These are phyloP conservation scores for Parascotia fuliginaria DNA, from an alignment of 2,888 invertebrate species.

Conservation along the genomic window DNA sequence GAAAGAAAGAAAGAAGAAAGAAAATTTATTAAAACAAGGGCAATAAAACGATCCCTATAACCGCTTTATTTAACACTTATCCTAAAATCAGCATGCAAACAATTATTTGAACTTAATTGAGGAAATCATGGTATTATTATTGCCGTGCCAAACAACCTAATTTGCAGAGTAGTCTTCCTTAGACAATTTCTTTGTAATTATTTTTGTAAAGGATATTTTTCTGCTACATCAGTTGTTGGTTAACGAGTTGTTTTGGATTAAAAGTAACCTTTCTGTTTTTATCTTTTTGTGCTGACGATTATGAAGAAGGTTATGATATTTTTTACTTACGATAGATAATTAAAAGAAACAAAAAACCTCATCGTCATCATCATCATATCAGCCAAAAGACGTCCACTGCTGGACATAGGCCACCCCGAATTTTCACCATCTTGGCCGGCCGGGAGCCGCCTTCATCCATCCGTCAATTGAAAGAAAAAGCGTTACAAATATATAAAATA, in stretches of 20 bases:
- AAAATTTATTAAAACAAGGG: not conserved
- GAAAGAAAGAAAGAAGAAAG: no score
- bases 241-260: slow-evolving; percentile 21
- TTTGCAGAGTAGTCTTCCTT: slow-evolving; percentile 26
- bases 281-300: not conserved
- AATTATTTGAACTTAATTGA: slow-evolving; percentile 35
- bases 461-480: no score
- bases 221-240: slow-evolving; percentile 16
- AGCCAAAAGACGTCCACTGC: no score
- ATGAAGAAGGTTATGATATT: no score
- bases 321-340: no score
- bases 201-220: slow-evolving; percentile 14
- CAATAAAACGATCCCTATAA: not conserved
- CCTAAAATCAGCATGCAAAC: slow-evolving; percentile 16
- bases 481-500: no score
- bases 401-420: no score
- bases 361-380: no score
- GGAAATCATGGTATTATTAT: slow-evolving; percentile 28
- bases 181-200: slow-evolving; percentile 37
- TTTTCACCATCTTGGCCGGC: no score
- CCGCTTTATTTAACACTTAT: not conserved
- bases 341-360: no score
- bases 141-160: slow-evolving; percentile 13
- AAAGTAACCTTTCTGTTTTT: slow-evolving; percentile 4
- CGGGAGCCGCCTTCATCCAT: no score